A percentile compares a stretch with the other conserved stretches of the same genome.
Conservation (phyloP, 2,113 vertebrate genomes). For the Picathartes gymnocephalus region DNA sequence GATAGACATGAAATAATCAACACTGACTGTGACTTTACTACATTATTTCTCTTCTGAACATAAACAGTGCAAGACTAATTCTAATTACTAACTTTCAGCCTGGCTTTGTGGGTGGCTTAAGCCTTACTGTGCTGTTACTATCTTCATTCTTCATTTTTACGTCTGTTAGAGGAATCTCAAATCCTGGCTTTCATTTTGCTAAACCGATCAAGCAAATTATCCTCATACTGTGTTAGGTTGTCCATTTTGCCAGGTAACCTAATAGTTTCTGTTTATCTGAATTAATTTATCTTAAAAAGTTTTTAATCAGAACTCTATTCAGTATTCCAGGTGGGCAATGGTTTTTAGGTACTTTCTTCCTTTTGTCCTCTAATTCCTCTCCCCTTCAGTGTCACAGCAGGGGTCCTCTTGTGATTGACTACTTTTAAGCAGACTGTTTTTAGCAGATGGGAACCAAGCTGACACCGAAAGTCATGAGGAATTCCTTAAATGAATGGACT, state of each 20-base stretch:
- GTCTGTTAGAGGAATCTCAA: neutral
- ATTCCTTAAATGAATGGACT: neutral
- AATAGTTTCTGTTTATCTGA: neutral
- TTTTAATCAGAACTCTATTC: neutral
- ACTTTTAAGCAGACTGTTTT: neutral
- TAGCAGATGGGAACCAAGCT: neutral
- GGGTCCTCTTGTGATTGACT: neutral
- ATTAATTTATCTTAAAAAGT: neutral
- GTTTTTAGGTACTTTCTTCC: neutral
- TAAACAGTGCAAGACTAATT: neutral
- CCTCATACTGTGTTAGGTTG: neutral
- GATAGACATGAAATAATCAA: neutral
- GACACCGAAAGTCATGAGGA: neutral
- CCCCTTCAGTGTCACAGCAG: neutral
- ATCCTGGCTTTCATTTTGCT: neutral
- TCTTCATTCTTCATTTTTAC: neutral
- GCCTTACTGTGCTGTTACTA: neutral
- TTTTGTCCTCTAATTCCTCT: neutral
- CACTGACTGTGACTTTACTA: neutral
- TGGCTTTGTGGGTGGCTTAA: neutral
- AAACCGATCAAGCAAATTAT: neutral
- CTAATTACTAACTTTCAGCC: neutral
- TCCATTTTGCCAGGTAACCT: neutral
- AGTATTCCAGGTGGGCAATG: neutral
- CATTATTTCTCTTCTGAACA: neutral